A percentile compares a stretch with the other conserved stretches of the same genome.
These are phyloP conservation scores for Nannospalax galili DNA, from an alignment of 2,113 vertebrate species.

Conservation along the genomic window DNA sequence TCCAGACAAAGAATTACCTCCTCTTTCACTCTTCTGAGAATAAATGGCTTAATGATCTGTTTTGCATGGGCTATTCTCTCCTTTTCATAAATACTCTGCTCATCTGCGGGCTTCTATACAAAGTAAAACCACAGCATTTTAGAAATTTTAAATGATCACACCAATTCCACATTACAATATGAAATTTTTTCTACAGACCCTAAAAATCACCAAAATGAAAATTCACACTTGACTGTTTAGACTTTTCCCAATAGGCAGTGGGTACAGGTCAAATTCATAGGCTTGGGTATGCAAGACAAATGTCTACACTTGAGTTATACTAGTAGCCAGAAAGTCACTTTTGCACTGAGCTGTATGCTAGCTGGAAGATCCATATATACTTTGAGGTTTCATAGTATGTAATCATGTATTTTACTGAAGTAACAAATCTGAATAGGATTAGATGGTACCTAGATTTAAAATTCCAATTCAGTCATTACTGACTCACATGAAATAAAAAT, in stretches of 20 bases:
- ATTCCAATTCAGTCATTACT: not conserved
- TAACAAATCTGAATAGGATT: not conserved
- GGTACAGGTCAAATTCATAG: not conserved
- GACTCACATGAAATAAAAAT: not conserved
- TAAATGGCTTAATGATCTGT: conserved; percentile 99
- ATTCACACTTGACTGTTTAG: not conserved
- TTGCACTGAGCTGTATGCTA: not conserved
- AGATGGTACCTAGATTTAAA: not conserved
- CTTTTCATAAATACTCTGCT: conserved; percentile 94
- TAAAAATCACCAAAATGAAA: not conserved
- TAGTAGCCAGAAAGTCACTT: not conserved
- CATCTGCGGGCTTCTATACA: conserved; percentile 93
- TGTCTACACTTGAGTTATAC: not conserved
- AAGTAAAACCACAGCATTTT: conserved; percentile 66
- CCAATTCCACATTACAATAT: not conserved
- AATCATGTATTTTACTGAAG: not conserved
- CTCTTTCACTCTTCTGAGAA: conserved; percentile 95
- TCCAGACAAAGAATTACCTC: conserved; percentile 87
- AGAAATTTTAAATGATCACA: conserved; percentile 36
- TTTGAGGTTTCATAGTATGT: not conserved
- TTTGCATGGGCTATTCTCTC: conserved; percentile 96
- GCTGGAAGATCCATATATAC: not conserved
- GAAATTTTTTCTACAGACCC: not conserved
- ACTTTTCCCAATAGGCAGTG: not conserved
- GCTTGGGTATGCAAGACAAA: not conserved